A percentile compares a stretch with the other conserved stretches of the same genome.
Conservation (phyloP, 53 echinoderm and acorn worm genomes). For the Luidia sarsii region DNA sequence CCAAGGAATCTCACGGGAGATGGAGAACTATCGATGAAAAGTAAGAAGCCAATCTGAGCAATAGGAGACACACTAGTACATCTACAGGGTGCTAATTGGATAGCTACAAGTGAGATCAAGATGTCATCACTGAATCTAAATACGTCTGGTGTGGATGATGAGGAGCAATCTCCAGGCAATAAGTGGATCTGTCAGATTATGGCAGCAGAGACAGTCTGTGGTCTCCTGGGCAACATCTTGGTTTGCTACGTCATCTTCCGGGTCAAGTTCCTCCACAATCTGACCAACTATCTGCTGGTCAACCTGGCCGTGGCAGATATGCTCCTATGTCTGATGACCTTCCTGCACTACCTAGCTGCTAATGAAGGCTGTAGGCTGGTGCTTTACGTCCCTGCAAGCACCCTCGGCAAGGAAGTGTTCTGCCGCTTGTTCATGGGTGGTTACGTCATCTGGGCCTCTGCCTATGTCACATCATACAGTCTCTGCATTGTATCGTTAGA, state of each 20-base stretch:
- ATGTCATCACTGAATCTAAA: too few relatives aligned
- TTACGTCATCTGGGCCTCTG: background rate
- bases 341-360: background rate
- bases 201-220: background rate
- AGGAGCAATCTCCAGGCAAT: background rate
- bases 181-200: background rate
- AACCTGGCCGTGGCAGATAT: slow-evolving; percentile 22
- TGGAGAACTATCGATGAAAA: too few relatives aligned
- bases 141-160: background rate
- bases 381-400: background rate
- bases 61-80: too few relatives aligned
- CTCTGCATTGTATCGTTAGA: slow-evolving; percentile 13
- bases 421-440: background rate
- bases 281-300: slow-evolving; percentile 25
- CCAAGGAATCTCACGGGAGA: too few relatives aligned
- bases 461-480: background rate
- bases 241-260: slow-evolving; percentile 5
- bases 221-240: slow-evolving; percentile 6
- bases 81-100: too few relatives aligned
- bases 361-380: background rate
- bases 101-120: too few relatives aligned
- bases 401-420: background rate
- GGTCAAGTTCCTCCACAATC: slow-evolving; percentile 3
- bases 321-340: background rate
- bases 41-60: too few relatives aligned